phyloP scores from a whole-genome alignment of 2,888 invertebrate genomes.

The Cybosia mesomella region DNA sequence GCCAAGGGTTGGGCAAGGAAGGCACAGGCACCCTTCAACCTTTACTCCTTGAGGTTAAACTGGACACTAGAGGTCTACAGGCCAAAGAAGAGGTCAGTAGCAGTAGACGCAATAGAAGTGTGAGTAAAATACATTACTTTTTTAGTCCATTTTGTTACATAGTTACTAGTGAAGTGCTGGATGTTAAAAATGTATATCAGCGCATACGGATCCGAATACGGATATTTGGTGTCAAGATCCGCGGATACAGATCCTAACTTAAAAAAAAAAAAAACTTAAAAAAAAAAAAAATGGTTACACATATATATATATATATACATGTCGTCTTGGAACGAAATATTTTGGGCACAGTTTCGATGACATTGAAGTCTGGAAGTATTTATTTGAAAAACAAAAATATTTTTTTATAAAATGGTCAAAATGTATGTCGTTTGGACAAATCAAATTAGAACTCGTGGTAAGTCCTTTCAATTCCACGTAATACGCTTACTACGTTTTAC shows the following conservation, averaged over 20 bases:
- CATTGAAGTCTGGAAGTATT: too few species aligned
- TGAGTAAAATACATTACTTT: conserved; percentile 56
- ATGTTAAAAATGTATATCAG: background rate
- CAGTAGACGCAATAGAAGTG: conserved; percentile 67
- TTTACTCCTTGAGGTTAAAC: conserved; percentile 96
- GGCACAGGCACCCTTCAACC: conserved; percentile 97
- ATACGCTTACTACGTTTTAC: too few species aligned
- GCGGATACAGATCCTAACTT: background rate
- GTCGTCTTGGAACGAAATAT: too few species aligned
- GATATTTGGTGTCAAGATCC: background rate
- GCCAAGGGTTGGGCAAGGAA: conserved; percentile 98
- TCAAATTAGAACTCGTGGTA: too few species aligned
- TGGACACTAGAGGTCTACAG: conserved; percentile 96
- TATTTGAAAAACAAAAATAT: too few species aligned
- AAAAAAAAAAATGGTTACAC: too few species aligned
- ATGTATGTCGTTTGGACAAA: too few species aligned
- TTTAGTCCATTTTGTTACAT: background rate
- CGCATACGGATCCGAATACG: background rate
- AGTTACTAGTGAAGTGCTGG: background rate
- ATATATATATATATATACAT: too few species aligned
- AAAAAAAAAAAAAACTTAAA: too few species aligned
- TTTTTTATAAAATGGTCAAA: too few species aligned
- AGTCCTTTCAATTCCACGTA: too few species aligned
- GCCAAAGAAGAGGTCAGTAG: conserved; percentile 90
- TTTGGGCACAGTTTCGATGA: too few species aligned